Base-by-base conservation (phyloP, 2,797 vertebrate genomes). In the Falco concolor region DNA sequence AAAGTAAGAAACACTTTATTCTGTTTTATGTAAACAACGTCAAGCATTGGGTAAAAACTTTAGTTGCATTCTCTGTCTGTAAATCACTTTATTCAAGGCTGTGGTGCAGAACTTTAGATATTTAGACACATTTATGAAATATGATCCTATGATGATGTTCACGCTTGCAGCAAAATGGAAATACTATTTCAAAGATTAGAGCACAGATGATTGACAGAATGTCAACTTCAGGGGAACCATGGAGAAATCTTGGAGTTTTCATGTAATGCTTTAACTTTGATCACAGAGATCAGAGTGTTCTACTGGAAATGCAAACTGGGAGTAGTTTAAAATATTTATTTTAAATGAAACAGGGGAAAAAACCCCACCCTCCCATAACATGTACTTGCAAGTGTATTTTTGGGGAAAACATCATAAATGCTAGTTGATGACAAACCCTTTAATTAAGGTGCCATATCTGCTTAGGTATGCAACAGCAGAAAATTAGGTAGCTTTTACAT, bases 401-500 rank as follows among this genome's bases (percentile, higher is more conserved):
- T 23, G 75, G 47, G 36, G 30, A 89, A 84, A 64, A 52, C 84
- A 92, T 94, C 82, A 90, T 72, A 96, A 97, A 94, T 78, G 69
- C 42, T 85, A 90, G 72, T 47, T 96, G 83, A 89, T 78, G 64
- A 92, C 78, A 97, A 96, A 91, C 52, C 45, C 38, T 95, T 97
- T 96, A 97, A 96, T 98, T 97, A 97, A 95, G 36, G 65, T 85
- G 72, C 9, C 8, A 32, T 78, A 95, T 91, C 78, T 96, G 57
- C 72, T 80, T 95, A 88, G 65, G 57, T 96, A 95, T 74, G 80
- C 82, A 94, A n/a, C 89, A 83, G 73, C 77, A 96, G 84, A 93
- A 97, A 96, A 96, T 94, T 86, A 96, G 63, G 76, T 94, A 72
- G 32, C 60, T 95, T 97, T 97, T 96, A 96, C 95, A 93, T 97